phyloP scores from a whole-genome alignment of 2,888 invertebrate genomes.

The Coremacera marginata region DNA sequence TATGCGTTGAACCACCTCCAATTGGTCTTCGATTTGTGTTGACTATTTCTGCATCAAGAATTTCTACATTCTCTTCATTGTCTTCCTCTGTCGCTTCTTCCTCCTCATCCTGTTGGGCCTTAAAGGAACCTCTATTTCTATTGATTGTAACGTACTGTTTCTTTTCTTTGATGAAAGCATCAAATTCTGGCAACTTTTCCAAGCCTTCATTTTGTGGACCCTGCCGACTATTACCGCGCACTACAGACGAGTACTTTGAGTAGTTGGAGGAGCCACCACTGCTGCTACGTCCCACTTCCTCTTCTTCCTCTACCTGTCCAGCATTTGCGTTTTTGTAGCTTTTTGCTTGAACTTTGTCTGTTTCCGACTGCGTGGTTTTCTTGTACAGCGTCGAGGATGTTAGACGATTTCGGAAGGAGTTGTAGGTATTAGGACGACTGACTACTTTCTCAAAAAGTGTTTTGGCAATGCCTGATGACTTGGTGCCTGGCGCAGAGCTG shows the following conservation, averaged over 20 bases:
- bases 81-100: conserved; percentile 50
- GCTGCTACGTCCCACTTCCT: conserved; percentile 34
- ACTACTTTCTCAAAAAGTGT: conserved; percentile 83
- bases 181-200: conserved; percentile 65
- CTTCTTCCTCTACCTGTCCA: conserved; percentile 32
- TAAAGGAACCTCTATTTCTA: conserved; percentile 71
- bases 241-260: conserved; percentile 73
- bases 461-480: conserved; percentile 79
- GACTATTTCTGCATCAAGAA: conserved; percentile 41
- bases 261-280: conserved; percentile 50
- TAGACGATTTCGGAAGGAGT: conserved; percentile 64
- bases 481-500: conserved; percentile 66
- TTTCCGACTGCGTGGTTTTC: conserved; percentile 44
- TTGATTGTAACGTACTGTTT: conserved; percentile 79
- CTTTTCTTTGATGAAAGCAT: conserved; percentile 68
- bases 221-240: conserved; percentile 73
- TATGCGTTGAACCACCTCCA: conserved; percentile 68
- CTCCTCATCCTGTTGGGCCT: conserved; percentile 59
- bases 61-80: conserved; percentile 40
- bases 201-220: conserved; percentile 74
- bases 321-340: conserved; percentile 31
- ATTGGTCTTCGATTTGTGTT: conserved; percentile 51
- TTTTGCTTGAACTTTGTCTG: conserved; percentile 19
- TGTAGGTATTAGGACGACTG: conserved; percentile 64
- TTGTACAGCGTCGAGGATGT: conserved; percentile 52